These are phyloP conservation scores for Chydorus sphaericus DNA, from an alignment of 2,888 invertebrate species.

Conservation along the genomic window DNA sequence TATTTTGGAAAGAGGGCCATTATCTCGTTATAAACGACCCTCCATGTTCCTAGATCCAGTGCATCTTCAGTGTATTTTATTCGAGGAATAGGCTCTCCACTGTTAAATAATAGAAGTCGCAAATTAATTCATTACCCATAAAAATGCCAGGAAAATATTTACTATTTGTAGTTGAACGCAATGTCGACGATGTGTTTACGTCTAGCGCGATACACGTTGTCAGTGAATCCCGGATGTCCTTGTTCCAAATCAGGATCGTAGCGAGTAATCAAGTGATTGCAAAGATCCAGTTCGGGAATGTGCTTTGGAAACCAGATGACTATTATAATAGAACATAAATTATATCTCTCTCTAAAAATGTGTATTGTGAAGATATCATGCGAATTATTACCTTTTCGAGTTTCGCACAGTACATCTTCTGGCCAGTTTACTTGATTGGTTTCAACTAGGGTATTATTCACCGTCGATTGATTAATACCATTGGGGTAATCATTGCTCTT, in stretches of 20 bases:
- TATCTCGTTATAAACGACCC: constrained; percentile 81
- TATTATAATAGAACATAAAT: constrained; percentile 17
- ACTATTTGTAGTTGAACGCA: constrained; percentile 88
- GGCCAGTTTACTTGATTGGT: no score
- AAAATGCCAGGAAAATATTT: no score
- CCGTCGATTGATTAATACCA: no score
- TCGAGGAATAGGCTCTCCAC: constrained; percentile 75
- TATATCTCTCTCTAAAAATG: no score
- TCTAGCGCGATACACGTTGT: constrained; percentile 79
- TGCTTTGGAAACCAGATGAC: constrained; percentile 94
- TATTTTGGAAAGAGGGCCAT: constrained; percentile 78
- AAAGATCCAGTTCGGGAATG: constrained; percentile 86
- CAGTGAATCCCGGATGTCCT: constrained; percentile 96
- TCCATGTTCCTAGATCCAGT: constrained; percentile 92
- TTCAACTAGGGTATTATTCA: no score
- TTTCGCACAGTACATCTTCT: no score
- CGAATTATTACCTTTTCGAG: no score
- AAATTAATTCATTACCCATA: not conserved
- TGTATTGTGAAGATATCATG: no score
- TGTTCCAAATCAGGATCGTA: constrained; percentile 96
- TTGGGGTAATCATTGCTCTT: no score
- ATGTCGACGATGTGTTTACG: constrained; percentile 93
- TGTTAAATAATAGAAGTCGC: constrained; percentile 29
- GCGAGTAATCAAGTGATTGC: constrained; percentile 95
- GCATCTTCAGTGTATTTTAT: constrained; percentile 73